Percentiles rank a stretch among this genome's conserved stretches.
These are phyloP conservation scores for Prionchulus punctatus DNA, from an alignment of 2,888 invertebrate genomes.

Conservation along the genomic window DNA sequence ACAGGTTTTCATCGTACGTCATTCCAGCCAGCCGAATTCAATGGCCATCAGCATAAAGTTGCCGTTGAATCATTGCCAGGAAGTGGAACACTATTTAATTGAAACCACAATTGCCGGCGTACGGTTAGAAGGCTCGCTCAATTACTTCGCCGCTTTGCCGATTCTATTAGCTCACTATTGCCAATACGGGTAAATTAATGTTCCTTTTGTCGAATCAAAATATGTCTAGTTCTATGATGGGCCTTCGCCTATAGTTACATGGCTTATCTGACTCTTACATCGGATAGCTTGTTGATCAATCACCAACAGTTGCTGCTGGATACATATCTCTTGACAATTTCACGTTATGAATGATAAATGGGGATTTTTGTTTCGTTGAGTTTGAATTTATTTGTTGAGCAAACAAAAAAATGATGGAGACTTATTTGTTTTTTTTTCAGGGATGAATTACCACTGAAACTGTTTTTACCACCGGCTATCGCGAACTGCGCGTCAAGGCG, in stretches of 20 bases:
- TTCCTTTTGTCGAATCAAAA: not conserved
- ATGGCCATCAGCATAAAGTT: constrained; percentile 85
- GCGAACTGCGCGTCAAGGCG: constrained; percentile 82
- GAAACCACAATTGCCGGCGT: constrained; percentile 52
- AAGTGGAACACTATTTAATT: constrained; percentile 88
- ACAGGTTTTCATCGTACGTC: constrained; percentile 88
- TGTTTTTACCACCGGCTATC: constrained; percentile 41
- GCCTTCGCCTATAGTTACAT: no score
- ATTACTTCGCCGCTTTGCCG: constrained; percentile 79
- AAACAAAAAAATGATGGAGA: no score
- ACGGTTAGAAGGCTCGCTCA: constrained; percentile 77
- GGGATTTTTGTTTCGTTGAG: no score
- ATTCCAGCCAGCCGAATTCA: constrained; percentile 77
- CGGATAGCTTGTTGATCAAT: no score
- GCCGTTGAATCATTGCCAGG: constrained; percentile 67
- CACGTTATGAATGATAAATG: no score
- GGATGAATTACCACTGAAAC: not conserved
- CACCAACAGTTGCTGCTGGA: no score
- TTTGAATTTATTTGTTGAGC: no score
- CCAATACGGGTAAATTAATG: constrained; percentile 55
- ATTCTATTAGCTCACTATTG: constrained; percentile 82
- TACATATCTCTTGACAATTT: no score
- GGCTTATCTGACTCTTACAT: no score
- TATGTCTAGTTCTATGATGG: not conserved
- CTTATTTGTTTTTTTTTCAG: not conserved